Percentiles rank a stretch among this genome's conserved stretches.
Conservation (phyloP, 2,888 invertebrate genomes). For the Biston betularia region DNA sequence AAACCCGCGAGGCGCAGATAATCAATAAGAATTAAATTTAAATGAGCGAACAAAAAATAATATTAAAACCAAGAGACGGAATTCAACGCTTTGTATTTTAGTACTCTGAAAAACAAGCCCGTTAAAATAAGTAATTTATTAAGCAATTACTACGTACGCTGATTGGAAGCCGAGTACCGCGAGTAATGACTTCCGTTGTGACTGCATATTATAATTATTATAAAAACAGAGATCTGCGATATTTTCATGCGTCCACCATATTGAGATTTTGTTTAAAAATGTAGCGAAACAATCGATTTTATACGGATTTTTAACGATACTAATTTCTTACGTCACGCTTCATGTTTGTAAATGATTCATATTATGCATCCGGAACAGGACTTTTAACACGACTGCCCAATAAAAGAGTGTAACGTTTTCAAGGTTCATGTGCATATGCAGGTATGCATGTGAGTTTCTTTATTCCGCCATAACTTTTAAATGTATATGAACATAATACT, state of each 20-base stretch:
- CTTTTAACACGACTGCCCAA: too few relatives aligned
- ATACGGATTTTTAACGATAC: too few relatives aligned
- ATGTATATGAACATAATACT: too few relatives aligned
- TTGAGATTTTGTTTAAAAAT: background rate
- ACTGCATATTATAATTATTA: constrained; percentile 46
- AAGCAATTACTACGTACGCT: constrained; percentile 28
- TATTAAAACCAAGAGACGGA: background rate
- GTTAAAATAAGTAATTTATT: constrained; percentile 23
- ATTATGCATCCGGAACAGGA: too few relatives aligned
- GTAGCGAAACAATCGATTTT: background rate
- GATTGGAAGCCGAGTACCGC: constrained; percentile 17
- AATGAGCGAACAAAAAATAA: background rate
- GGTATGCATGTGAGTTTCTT: too few relatives aligned
- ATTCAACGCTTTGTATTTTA: constrained; percentile 3
- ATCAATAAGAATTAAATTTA: background rate
- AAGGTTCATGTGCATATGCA: too few relatives aligned
- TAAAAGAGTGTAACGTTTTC: too few relatives aligned
- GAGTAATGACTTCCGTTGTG: constrained; percentile 37
- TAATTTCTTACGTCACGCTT: too few relatives aligned
- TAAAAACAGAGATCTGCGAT: constrained; percentile 29
- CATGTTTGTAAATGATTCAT: too few relatives aligned
- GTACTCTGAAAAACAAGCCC: constrained; percentile 1
- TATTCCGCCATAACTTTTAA: too few relatives aligned
- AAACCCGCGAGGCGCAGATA: background rate
- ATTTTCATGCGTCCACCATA: background rate